phyloP scores from a whole-genome alignment of 2,113 vertebrate species.

The Spea bombifrons region DNA sequence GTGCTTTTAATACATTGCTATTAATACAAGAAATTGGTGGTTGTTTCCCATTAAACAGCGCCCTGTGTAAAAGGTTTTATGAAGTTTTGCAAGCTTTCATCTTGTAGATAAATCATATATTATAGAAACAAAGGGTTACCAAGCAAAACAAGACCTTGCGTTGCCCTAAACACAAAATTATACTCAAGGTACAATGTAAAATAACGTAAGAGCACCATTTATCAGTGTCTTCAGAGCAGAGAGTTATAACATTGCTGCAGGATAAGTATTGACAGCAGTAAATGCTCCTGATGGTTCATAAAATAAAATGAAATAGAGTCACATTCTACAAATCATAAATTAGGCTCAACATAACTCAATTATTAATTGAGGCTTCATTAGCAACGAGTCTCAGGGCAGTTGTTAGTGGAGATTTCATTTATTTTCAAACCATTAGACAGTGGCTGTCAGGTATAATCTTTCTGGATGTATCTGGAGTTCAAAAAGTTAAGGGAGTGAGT shows the following conservation, averaged over 20 bases:
- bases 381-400: constrained; percentile 42
- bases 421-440: constrained; percentile 44
- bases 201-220: constrained; percentile 14
- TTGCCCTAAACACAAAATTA: background rate
- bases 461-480: constrained; percentile 33
- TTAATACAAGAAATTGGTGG: too few species aligned
- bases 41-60: too few species aligned
- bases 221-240: constrained; percentile 32
- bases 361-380: constrained; percentile 48
- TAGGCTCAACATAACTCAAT: constrained; percentile 43
- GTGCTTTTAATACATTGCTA: too few species aligned
- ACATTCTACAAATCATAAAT: constrained; percentile 47
- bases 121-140: background rate
- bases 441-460: constrained; percentile 43
- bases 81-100: background rate
- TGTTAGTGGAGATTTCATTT: constrained; percentile 40
- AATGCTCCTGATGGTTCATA: constrained; percentile 46
- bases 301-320: constrained; percentile 44
- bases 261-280: constrained; percentile 41
- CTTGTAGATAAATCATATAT: background rate
- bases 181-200: constrained; percentile 16
- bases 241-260: constrained; percentile 36
- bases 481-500: constrained; percentile 36
- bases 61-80: too few species aligned
- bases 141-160: background rate